Conservation (phyloP, 2,888 invertebrate species). For the Catonia carolina region DNA sequence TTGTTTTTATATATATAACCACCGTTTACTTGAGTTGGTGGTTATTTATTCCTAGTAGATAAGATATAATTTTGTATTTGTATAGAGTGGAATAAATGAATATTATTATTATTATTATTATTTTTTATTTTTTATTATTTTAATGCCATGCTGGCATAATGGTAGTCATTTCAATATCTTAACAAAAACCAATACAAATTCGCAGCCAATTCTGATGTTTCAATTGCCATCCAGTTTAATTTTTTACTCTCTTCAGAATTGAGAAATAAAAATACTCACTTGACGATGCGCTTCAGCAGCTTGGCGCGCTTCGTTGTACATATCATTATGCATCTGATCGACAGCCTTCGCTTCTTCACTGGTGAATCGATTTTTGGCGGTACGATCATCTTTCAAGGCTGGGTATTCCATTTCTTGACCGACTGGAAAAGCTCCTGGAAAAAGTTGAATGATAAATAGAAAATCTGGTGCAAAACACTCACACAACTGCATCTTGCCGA, state of each 20-base stretch:
- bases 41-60: too few species aligned
- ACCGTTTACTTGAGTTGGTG: too few species aligned
- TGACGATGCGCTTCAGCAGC: slow-evolving; percentile 98
- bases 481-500: too few species aligned
- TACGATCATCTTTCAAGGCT: slow-evolving; percentile 67
- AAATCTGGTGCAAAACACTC: too few species aligned
- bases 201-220: background rate
- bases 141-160: too few species aligned
- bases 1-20: too few species aligned
- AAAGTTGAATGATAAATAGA: slow-evolving; percentile 15
- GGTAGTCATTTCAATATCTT: background rate
- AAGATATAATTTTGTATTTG: too few species aligned
- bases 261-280: slow-evolving; percentile 44
- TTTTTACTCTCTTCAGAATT: background rate
- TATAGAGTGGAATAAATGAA: too few species aligned
- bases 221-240: background rate
- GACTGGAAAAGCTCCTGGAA: slow-evolving; percentile 64
- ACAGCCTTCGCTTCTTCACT: slow-evolving; percentile 84
- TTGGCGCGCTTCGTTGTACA: slow-evolving; percentile 88
- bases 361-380: slow-evolving; percentile 77
- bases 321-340: slow-evolving; percentile 84
- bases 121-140: too few species aligned
- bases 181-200: background rate
- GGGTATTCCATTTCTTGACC: slow-evolving; percentile 86
- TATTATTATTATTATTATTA: too few species aligned